phyloP scores from a whole-genome alignment of 1,140 invertebrate species.

The Seison nebaliae region DNA sequence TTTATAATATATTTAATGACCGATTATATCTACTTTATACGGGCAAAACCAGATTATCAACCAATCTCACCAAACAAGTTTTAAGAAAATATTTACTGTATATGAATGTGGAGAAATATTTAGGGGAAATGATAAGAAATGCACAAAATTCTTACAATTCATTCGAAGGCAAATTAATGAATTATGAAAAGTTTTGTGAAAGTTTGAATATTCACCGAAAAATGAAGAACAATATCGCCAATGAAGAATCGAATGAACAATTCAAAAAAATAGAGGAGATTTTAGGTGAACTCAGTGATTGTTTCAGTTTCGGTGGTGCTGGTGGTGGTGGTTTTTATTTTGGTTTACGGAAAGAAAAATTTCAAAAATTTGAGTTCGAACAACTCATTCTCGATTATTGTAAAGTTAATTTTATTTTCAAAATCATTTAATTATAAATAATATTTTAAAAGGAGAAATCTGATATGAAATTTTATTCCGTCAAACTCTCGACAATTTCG shows the following conservation, averaged over 20 bases:
- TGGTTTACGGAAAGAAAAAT: conserved; percentile 22
- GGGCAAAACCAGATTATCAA: conserved; percentile 32
- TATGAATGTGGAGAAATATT: conserved; percentile 19
- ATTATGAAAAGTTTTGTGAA: conserved; percentile 1
- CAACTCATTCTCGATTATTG: no score
- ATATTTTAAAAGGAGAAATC: no score
- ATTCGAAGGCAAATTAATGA: not conserved
- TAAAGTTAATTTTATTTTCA: no score
- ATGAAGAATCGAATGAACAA: conserved; percentile 20
- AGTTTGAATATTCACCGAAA: conserved; percentile 20
- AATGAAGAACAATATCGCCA: conserved; percentile 21
- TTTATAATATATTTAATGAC: conserved; percentile 18
- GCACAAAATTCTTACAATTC: conserved; percentile 18
- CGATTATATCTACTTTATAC: conserved; percentile 31
- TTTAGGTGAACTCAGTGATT: no score
- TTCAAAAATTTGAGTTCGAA: no score
- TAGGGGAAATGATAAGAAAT: conserved; percentile 20
- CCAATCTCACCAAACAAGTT: conserved; percentile 32
- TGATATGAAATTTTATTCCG: no score
- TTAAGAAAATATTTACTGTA: conserved; percentile 30
- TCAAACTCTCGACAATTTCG: no score
- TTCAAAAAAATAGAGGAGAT: no score
- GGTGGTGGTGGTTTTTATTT: conserved; percentile 30
- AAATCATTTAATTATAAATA: no score
- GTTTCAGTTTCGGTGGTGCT: conserved; percentile 21